Evolutionary conservation across 2,797 vertebrate genomes (phyloP).

Genomic region (Diplodus puntazzo): DNA sequence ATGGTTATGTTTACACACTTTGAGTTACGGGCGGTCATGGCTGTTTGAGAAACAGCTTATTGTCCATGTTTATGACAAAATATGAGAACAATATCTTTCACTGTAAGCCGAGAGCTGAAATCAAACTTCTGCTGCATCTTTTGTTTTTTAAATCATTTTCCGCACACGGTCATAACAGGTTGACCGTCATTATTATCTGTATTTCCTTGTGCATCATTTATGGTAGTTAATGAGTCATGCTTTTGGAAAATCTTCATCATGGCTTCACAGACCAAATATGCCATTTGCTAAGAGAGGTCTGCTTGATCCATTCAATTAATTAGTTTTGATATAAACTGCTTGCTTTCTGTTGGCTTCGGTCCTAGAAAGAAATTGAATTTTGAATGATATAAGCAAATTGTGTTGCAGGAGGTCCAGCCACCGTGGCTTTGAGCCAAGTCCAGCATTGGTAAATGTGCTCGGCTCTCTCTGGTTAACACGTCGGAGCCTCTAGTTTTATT

Average conservation of each 20-base stretch:
- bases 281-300: conserved; percentile 69
- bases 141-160: conserved; percentile 13
- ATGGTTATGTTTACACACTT: conserved; percentile 56
- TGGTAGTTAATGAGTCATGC: conserved; percentile 70
- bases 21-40: conserved; percentile 33
- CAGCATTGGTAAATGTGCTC: conserved; percentile 57
- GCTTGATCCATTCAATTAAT: conserved; percentile 83
- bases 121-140: neutral
- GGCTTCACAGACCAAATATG: conserved; percentile 67
- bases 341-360: conserved; percentile 81
- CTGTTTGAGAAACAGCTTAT: conserved; percentile 29
- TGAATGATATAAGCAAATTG: conserved; percentile 85
- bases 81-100: neutral
- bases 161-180: conserved; percentile 4
- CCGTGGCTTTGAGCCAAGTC: conserved; percentile 66
- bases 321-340: conserved; percentile 84
- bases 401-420: conserved; percentile 66
- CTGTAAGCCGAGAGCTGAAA: neutral
- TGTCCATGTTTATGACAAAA: conserved; percentile 2
- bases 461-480: conserved; percentile 64
- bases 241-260: conserved; percentile 65
- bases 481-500: conserved; percentile 52
- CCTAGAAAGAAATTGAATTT: conserved; percentile 86
- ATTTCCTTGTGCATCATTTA: conserved; percentile 57
- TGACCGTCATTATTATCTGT: conserved; percentile 36